These are phyloP conservation scores for Euclidia mi DNA, from an alignment of 2,888 invertebrate species.

Conservation along the genomic window DNA sequence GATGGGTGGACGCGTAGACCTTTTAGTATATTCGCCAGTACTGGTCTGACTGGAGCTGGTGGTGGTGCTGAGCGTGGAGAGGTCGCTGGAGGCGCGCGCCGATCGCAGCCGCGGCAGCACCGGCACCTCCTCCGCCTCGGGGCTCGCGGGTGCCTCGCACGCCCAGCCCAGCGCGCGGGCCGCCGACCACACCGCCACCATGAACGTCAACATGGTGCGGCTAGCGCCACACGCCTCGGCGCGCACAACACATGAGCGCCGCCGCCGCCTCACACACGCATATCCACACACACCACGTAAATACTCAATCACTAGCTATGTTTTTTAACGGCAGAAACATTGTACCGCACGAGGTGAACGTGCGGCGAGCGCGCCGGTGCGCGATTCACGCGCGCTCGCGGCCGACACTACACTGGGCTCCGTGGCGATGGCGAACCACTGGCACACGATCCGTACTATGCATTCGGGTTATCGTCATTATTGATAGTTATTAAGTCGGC, in stretches of 20 bases:
- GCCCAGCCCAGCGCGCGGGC: conserved; percentile 90
- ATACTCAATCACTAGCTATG: conserved; percentile 58
- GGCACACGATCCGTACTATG: conserved; percentile 71
- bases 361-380: conserved; percentile 63
- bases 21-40: conserved; percentile 82
- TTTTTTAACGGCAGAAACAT: conserved; percentile 45
- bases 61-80: conserved; percentile 86
- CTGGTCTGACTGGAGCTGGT: conserved; percentile 86
- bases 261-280: conserved; percentile 68
- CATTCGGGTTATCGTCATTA: conserved; percentile 81
- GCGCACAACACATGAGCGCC: conserved; percentile 72
- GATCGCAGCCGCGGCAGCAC: conserved; percentile 84
- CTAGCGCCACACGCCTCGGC: conserved; percentile 75
- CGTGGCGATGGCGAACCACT: conserved; percentile 64
- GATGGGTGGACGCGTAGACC: conserved; percentile 66
- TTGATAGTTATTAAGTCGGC: conserved; percentile 73
- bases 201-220: conserved; percentile 90
- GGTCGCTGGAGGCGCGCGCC: conserved; percentile 86
- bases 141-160: conserved; percentile 71
- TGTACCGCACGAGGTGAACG: conserved; percentile 67
- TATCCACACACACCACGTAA: conserved; percentile 54
- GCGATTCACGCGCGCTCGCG: conserved; percentile 80
- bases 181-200: conserved; percentile 91
- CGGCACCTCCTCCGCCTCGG: conserved; percentile 81
- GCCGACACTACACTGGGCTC: conserved; percentile 77